A percentile compares a stretch with the other conserved stretches of the same genome.
Evolutionary conservation across 2,113 vertebrate species (phyloP).

Genomic region (Archocentrus centrarchus): DNA sequence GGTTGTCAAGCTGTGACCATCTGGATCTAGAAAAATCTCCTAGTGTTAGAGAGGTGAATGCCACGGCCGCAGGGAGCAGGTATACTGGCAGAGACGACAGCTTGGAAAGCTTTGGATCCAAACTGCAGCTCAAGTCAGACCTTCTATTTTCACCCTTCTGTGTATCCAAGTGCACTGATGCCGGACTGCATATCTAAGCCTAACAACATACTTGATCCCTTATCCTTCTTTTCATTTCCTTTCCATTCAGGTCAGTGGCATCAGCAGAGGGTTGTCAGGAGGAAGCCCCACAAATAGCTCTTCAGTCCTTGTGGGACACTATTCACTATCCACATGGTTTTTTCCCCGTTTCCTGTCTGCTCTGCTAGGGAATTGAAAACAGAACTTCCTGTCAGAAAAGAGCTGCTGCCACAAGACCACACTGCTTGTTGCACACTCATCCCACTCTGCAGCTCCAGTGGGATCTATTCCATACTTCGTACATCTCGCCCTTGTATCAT

Average conservation of each 20-base stretch:
- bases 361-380: constrained; percentile 62
- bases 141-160: constrained; percentile 32
- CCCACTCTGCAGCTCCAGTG: constrained; percentile 55
- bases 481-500: constrained; percentile 29
- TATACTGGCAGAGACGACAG: constrained; percentile 54
- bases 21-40: constrained; percentile 65
- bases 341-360: constrained; percentile 72
- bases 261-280: constrained; percentile 25
- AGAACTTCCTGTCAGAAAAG: constrained; percentile 66
- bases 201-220: constrained; percentile 13
- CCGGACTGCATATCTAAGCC: constrained; percentile 21
- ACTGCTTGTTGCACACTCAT: constrained; percentile 64
- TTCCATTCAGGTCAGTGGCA: constrained; percentile 27
- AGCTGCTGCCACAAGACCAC: constrained; percentile 60
- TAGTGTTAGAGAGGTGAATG: constrained; percentile 48
- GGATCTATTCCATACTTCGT: constrained; percentile 46
- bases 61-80: constrained; percentile 52
- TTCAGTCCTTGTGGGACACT: constrained; percentile 46
- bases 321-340: constrained; percentile 54
- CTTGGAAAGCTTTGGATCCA: constrained; percentile 43
- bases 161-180: constrained; percentile 35
- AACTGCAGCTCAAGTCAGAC: constrained; percentile 41
- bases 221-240: constrained; percentile 19
- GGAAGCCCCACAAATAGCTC: constrained; percentile 56
- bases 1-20: constrained; percentile 72